Evolutionary conservation across 2,888 invertebrate genomes (phyloP), one percentile per base, ranked within the genome.

Genomic region (Smittia aterrima): DNA sequence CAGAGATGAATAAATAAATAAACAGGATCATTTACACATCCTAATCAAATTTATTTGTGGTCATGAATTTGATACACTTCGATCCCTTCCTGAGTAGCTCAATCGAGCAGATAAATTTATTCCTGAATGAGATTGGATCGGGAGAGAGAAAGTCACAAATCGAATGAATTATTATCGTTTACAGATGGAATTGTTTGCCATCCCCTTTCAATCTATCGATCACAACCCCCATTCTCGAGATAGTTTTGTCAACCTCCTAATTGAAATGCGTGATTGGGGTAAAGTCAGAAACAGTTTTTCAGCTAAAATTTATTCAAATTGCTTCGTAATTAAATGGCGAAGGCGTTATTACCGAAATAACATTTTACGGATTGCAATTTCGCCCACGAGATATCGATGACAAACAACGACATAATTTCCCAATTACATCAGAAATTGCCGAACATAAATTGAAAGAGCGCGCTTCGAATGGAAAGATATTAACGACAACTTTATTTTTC

Each of bases 1-100:
- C 47, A n/a, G 16, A 16, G 47, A 47, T 11, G 41, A 18, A 53
- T 40, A 38, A 74, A 66, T 47, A 66, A 74, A 74, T 47, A 74
- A 74, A 74, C 74, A 74, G 66, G 72, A 75, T 75, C 73, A 75
- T 75, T 75, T 73, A 75, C 75, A 74, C 72, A 68, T 75, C 75
- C 75, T 75, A 75, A 75, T 75, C 73, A 75, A 75, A 75, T 75
- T 75, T 75, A 75, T 66, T 75, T 73, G 75, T 74, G 75, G 75
- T 75, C 75, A 75, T 75, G 75, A 74, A 74, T 75, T 66, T 58
- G 38, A 58, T 75, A 74, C n/a, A 64, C 64, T 58, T 64, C 64
- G 64, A 13, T 64, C 27, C n/a, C 64, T 27, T 64, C 27, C 16
- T n/a, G n/a, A n/a, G 47, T 27, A 64, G 16, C 18, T 27, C 9